These are phyloP conservation scores for Cylloceria caligata DNA, from an alignment of 2,888 invertebrate species.

Conservation along the genomic window DNA sequence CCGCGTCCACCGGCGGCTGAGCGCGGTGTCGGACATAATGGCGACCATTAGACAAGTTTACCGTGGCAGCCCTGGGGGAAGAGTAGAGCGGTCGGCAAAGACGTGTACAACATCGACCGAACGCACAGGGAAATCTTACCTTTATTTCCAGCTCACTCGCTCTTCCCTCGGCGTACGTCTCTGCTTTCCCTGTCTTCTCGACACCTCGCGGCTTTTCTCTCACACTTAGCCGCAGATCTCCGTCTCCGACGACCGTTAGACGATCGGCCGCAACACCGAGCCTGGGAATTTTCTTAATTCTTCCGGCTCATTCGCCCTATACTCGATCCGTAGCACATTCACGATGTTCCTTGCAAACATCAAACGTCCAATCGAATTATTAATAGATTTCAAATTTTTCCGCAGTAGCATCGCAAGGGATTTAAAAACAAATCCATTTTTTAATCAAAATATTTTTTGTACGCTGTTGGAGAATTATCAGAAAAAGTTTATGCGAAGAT, in stretches of 20 bases:
- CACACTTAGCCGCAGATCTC: constrained; percentile 66
- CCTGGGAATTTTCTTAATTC: constrained; percentile 68
- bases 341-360: constrained; percentile 9
- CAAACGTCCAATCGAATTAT: too few relatives aligned
- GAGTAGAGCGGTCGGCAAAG: constrained; percentile 12
- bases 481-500: neutral
- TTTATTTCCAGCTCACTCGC: constrained; percentile 13
- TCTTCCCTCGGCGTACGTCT: constrained; percentile 46
- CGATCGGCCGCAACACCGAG: constrained; percentile 51
- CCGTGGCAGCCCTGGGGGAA: constrained; percentile 58
- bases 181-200: constrained; percentile 62
- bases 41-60: constrained; percentile 69
- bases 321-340: neutral
- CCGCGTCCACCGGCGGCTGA: constrained; percentile 63
- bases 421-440: neutral
- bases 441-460: neutral
- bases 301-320: constrained; percentile 37
- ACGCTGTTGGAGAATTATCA: neutral
- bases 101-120: constrained; percentile 22
- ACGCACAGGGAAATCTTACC: constrained; percentile 6
- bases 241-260: constrained; percentile 46
- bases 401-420: too few relatives aligned
- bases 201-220: constrained; percentile 69
- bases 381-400: too few relatives aligned
- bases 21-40: constrained; percentile 66